A percentile compares a stretch with the other conserved stretches of the same genome.
Evolutionary conservation across 1,140 invertebrate genomes (phyloP).

Genomic region (Drosophila bocqueti): DNA sequence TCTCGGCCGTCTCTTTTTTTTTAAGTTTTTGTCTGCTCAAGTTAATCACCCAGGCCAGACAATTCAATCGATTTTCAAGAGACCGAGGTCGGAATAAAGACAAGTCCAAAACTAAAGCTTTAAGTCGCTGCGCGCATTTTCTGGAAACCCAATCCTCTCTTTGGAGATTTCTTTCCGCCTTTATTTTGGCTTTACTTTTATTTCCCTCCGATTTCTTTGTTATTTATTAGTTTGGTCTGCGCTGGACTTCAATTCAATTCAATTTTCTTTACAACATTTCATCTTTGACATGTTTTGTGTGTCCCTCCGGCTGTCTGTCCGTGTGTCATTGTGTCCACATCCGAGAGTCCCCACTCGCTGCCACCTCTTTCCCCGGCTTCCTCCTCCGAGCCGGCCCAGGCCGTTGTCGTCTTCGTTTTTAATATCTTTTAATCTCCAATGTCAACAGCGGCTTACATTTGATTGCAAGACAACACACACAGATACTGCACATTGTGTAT

Average conservation of each 20-base stretch:
- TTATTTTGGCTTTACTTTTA: conserved; percentile 40
- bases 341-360: conserved; percentile 35
- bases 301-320: conserved; percentile 37
- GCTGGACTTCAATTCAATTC: conserved; percentile 76
- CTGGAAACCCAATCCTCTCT: conserved; percentile 49
- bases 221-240: conserved; percentile 77
- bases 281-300: conserved; percentile 82
- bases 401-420: conserved; percentile 78
- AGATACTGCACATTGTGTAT: conserved; percentile 52
- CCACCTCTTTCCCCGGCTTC: conserved; percentile 29
- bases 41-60: conserved; percentile 76
- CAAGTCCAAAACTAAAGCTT: conserved; percentile 50
- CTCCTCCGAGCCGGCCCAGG: conserved; percentile 33
- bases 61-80: conserved; percentile 75
- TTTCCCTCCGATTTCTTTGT: conserved; percentile 43
- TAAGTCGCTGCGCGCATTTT: conserved; percentile 29
- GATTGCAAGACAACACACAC: conserved; percentile 77
- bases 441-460: conserved; percentile 84
- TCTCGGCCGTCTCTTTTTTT: conserved; percentile 33
- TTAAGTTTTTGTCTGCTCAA: conserved; percentile 56
- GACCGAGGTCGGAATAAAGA: conserved; percentile 6
- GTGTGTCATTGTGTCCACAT: conserved; percentile 67
- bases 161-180: conserved; percentile 9
- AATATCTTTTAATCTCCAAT: conserved; percentile 84
- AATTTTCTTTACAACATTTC: conserved; percentile 82